Percentiles rank a stretch among this genome's conserved stretches.
phyloP scores from a whole-genome alignment of 2,797 vertebrate genomes.

The Eptatretus atami region DNA sequence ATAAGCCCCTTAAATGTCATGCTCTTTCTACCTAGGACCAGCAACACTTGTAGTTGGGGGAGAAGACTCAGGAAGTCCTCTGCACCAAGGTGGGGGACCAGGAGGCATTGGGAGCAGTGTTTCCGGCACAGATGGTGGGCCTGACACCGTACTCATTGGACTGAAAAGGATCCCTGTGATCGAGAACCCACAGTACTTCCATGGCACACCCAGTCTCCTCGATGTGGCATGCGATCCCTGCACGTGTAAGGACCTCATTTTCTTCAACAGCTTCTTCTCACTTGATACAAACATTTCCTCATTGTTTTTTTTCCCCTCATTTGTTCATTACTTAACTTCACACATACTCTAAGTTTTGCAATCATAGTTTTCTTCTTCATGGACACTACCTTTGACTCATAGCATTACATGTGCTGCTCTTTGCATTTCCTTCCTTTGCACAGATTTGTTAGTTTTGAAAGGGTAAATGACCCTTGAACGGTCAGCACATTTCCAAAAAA shows the following conservation, averaged over 20 bases:
- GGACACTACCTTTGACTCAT: too few relatives aligned
- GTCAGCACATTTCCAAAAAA: too few relatives aligned
- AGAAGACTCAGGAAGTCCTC: slow-evolving; percentile 75
- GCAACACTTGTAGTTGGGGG: slow-evolving; percentile 93
- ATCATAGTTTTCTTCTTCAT: too few relatives aligned
- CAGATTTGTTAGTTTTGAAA: too few relatives aligned
- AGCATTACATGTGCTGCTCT: too few relatives aligned
- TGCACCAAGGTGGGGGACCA: slow-evolving; percentile 12
- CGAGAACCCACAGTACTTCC: slow-evolving; percentile 98
- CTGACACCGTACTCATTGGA: slow-evolving; percentile 71
- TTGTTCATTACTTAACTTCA: too few relatives aligned
- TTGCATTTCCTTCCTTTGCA: too few relatives aligned
- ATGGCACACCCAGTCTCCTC: slow-evolving; percentile 64
- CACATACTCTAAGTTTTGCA: too few relatives aligned
- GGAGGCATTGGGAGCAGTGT: slow-evolving; percentile 28
- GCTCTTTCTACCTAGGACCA: slow-evolving; percentile 28
- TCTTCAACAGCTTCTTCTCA: too few relatives aligned
- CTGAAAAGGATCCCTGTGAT: slow-evolving; percentile 97
- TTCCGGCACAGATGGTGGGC: slow-evolving; percentile 73
- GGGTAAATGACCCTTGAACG: too few relatives aligned
- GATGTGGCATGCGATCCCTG: slow-evolving; percentile 28
- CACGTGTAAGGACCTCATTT: slow-evolving; percentile 48
- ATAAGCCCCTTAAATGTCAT: not conserved
- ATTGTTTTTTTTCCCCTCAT: too few relatives aligned
- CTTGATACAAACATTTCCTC: too few relatives aligned